A percentile compares a stretch with the other conserved stretches of the same genome.
Evolutionary conservation across 2,888 invertebrate species (phyloP).

Genomic region (Marronus borbonicus): DNA sequence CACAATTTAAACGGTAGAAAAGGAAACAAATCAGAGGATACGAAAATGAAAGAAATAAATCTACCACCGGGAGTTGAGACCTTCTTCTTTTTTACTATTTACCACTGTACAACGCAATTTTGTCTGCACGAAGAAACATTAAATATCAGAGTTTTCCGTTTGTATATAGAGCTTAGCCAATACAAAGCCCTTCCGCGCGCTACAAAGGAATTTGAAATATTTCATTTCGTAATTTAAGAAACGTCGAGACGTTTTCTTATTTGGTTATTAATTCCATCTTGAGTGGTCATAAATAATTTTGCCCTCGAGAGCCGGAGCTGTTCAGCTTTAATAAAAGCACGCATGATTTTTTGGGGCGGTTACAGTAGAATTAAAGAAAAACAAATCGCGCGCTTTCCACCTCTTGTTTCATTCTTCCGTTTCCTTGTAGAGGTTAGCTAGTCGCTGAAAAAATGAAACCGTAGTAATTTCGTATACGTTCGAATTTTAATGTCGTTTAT

Average conservation of each 20-base stretch:
- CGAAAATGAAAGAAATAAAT: too few species aligned
- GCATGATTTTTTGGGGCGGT: slow-evolving; percentile 14
- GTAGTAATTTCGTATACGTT: slow-evolving; percentile 32
- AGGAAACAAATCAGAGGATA: too few species aligned
- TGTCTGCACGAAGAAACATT: background rate
- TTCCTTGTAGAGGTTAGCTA: background rate
- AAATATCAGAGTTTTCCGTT: slow-evolving; percentile 1
- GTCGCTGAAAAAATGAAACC: background rate
- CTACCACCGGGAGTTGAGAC: too few species aligned
- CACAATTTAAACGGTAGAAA: too few species aligned
- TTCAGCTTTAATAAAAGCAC: slow-evolving; percentile 20
- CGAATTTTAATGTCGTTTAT: slow-evolving; percentile 45
- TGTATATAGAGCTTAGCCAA: background rate
- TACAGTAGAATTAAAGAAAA: slow-evolving; percentile 32
- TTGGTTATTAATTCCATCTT: slow-evolving; percentile 37
- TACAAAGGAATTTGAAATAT: slow-evolving; percentile 8
- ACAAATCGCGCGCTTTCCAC: slow-evolving; percentile 16
- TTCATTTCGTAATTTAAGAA: slow-evolving; percentile 26
- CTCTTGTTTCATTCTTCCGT: slow-evolving; percentile 1
- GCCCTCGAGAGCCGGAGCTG: slow-evolving; percentile 5
- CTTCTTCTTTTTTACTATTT: background rate
- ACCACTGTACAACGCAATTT: background rate
- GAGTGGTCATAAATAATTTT: slow-evolving; percentile 38
- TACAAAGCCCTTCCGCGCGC: background rate
- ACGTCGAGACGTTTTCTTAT: slow-evolving; percentile 21